Conservation (phyloP, 2,797 vertebrate genomes). For the Enteromius trimaculatus region DNA sequence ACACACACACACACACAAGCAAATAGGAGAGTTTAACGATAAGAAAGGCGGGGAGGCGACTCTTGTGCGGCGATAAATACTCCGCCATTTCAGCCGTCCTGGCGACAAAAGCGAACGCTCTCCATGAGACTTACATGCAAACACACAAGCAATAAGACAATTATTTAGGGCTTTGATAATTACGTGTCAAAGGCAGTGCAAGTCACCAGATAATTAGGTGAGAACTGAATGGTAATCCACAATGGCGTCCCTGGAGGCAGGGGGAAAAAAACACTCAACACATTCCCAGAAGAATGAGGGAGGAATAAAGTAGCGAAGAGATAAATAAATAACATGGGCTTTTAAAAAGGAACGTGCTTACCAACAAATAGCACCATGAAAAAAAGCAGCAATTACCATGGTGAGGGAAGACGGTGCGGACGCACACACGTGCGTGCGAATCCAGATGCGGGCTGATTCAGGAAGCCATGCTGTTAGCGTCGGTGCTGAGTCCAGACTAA, state of each 20-base stretch:
- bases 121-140: slow-evolving; percentile 75
- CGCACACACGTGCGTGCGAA: slow-evolving; percentile 16
- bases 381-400: slow-evolving; percentile 74
- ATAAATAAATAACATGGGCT: slow-evolving; percentile 61
- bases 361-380: slow-evolving; percentile 76
- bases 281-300: slow-evolving; percentile 52
- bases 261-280: slow-evolving; percentile 52
- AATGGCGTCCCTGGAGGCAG: slow-evolving; percentile 78
- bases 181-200: slow-evolving; percentile 83
- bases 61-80: slow-evolving; percentile 79
- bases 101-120: slow-evolving; percentile 59
- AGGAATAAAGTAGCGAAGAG: slow-evolving; percentile 62
- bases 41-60: slow-evolving; percentile 66
- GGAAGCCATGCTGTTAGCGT: slow-evolving; percentile 68
- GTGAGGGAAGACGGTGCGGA: slow-evolving; percentile 65
- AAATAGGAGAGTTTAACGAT: slow-evolving; percentile 34
- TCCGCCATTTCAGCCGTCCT: slow-evolving; percentile 68
- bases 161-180: slow-evolving; percentile 87
- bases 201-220: slow-evolving; percentile 83
- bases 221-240: slow-evolving; percentile 83
- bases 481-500: slow-evolving; percentile 74
- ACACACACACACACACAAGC: not conserved
- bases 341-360: slow-evolving; percentile 76
- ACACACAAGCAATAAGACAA: slow-evolving; percentile 81
- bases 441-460: slow-evolving; percentile 60